A percentile compares a stretch with the other conserved stretches of the same genome.
Conservation (phyloP, 2,888 invertebrate genomes). For the Pseudococcus viburni region DNA sequence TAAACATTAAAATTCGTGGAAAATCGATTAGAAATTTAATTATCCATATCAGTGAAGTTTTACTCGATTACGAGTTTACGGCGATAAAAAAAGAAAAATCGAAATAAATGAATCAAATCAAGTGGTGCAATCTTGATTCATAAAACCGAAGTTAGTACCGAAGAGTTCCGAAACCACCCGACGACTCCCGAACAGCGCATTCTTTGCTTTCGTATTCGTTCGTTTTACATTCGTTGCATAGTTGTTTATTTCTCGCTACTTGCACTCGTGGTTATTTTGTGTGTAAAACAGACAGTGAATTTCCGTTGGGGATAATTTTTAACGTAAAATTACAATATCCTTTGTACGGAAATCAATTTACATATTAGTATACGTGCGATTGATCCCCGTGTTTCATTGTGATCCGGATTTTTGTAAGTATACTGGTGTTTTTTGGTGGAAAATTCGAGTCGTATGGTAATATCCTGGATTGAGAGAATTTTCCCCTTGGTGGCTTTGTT, state of each 20-base stretch:
- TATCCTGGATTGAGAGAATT: neutral
- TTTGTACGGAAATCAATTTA: neutral
- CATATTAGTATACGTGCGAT: neutral
- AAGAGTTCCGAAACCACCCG: neutral
- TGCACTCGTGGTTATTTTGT: slow-evolving; percentile 47
- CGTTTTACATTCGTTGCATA: slow-evolving; percentile 45
- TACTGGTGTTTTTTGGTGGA: neutral
- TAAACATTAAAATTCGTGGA: neutral
- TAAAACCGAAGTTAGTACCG: neutral
- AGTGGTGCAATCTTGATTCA: neutral
- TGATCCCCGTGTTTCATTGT: neutral
- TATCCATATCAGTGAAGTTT: neutral
- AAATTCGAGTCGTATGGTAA: neutral
- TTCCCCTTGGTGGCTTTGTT: neutral
- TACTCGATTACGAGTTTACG: neutral
- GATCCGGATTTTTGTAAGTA: neutral
- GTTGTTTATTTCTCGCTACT: slow-evolving; percentile 49
- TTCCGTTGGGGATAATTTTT: slow-evolving; percentile 38
- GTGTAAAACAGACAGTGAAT: neutral
- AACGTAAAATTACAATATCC: slow-evolving; percentile 10
- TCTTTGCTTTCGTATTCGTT: slow-evolving; percentile 21
- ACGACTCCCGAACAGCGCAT: neutral
- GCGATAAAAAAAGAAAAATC: neutral
- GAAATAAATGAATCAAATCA: neutral
- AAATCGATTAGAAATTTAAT: neutral